These are phyloP conservation scores for Trachelus troglodyta DNA, from an alignment of 2,888 invertebrate genomes.

Conservation along the genomic window DNA sequence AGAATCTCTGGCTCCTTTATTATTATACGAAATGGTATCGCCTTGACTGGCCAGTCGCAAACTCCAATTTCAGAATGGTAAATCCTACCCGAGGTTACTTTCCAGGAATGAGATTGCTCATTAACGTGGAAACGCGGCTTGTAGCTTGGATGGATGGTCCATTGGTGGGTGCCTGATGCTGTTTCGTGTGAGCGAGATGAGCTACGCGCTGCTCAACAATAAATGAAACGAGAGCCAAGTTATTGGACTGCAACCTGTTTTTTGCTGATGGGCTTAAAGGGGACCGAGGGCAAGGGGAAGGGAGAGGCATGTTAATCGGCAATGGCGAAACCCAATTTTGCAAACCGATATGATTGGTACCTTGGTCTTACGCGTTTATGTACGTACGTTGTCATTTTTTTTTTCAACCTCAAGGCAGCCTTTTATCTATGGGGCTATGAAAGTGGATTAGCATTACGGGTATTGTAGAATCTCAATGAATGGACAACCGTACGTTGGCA, in stretches of 20 bases:
- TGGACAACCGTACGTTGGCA: conserved; percentile 45
- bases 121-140: not conserved
- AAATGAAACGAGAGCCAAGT: conserved; percentile 28
- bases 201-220: not conserved
- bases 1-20: conserved; percentile 9
- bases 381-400: not conserved
- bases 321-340: conserved; percentile 5
- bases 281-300: conserved; percentile 10
- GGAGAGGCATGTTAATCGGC: conserved; percentile 5
- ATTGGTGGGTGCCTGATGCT: not conserved
- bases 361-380: not conserved
- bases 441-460: conserved; percentile 56
- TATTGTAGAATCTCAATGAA: conserved; percentile 46
- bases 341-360: not conserved
- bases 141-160: not conserved
- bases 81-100: conserved; percentile 10
- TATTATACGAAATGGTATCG: conserved; percentile 16
- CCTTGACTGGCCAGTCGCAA: conserved; percentile 24
- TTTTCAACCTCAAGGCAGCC: not conserved
- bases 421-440: not conserved
- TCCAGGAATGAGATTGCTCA: conserved; percentile 5
- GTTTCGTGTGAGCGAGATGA: not conserved
- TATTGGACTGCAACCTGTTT: conserved; percentile 26
- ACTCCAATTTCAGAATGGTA: conserved; percentile 34
- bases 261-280: conserved; percentile 15